A percentile compares a stretch with the other conserved stretches of the same genome.
Evolutionary conservation across 2,797 vertebrate species (phyloP).

Genomic region (Tamandua tetradactyla): DNA sequence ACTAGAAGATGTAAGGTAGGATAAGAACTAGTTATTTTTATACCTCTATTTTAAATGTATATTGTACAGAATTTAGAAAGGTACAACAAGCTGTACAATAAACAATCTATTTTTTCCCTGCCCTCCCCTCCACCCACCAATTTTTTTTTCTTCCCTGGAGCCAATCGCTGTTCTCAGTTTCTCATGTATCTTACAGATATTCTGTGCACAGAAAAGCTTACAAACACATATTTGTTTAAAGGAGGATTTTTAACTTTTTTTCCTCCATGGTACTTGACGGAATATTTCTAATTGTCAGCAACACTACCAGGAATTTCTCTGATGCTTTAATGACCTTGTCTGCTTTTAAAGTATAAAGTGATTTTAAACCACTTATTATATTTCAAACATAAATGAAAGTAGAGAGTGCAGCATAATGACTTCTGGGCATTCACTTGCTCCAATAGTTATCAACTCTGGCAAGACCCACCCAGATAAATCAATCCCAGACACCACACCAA

Average conservation of each 20-base stretch:
- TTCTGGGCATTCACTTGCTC: rapidly evolving
- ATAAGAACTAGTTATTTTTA: not conserved
- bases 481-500: not conserved
- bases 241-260: not conserved
- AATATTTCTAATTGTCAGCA: not conserved
- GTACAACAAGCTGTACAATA: not conserved
- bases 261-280: not conserved
- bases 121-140: not conserved
- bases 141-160: not conserved
- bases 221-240: not conserved
- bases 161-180: not conserved
- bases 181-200: not conserved
- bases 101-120: not conserved
- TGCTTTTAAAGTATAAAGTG: not conserved
- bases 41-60: not conserved
- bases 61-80: not conserved
- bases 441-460: not conserved
- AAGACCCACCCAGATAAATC: not conserved
- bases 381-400: not conserved
- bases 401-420: not conserved
- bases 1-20: not conserved
- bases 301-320: not conserved
- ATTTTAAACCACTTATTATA: not conserved
- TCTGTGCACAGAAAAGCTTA: not conserved
- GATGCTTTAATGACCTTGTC: too few species aligned